Evolutionary conservation across 2,888 invertebrate species (phyloP), one percentile per base, ranked within the genome.

Genomic region (Tubulanus polymorphus): DNA sequence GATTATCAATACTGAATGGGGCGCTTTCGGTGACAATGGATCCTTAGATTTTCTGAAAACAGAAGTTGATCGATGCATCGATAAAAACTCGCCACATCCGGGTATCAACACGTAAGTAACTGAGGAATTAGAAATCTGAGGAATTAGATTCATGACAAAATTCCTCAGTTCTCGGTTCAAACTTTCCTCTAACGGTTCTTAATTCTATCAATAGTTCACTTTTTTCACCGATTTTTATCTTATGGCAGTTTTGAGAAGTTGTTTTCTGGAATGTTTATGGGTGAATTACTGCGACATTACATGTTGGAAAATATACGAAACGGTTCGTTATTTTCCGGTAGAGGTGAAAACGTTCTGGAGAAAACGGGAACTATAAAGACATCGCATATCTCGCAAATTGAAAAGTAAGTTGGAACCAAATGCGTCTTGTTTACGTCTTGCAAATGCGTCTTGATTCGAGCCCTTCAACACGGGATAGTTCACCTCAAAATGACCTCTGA

Each of bases 1-100:
- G 18, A 82, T 87, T 30, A 86, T 91, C 46, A 89, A 90, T 76
- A 85, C 87, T 49, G 91, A 91, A 79, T 90, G 88, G 87, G 90
- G 90, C 41, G 88, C 88, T 15, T 89, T 90, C 76, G 90, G 91
- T 2, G 90, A 91, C 79, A 88, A 89, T 73, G 89, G 88, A 50
- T 86, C 87, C 51, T 75, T 91, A 47, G 85, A 88, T 78, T 90
- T 90, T 78, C 81, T 89, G 55, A 85, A 85, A 73, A 89, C 89
- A 0, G 84, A 87, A 61, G 86, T 85, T 69, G 91, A 91, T 74
- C 77, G 81, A 27, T 84, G 85, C 65, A 85, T 90, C 2, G 90
- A 91, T 73, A 81, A 82, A 5, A 82, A 84, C 66, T 90, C 90
- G 0, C 82, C 89, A 62, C 83, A 89, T 59, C 84, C 82, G 37